A percentile compares a stretch with the other conserved stretches of the same genome.
Evolutionary conservation across 2,888 invertebrate species (phyloP).

Genomic region (Peribatodes rhomboidaria): DNA sequence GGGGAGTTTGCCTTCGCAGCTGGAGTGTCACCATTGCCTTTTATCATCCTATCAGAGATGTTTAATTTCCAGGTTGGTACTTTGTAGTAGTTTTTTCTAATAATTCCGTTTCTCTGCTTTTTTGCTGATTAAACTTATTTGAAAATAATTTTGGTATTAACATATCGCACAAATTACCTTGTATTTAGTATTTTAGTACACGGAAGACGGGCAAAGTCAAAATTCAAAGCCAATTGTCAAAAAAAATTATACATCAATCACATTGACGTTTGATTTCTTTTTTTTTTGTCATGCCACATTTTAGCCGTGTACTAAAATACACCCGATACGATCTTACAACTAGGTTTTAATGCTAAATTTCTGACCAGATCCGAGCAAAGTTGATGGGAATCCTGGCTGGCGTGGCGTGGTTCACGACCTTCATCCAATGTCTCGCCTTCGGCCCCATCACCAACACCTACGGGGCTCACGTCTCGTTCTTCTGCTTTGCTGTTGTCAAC

Average conservation of each 20-base stretch:
- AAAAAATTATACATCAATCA: too few relatives aligned
- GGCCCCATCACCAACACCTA: slow-evolving; percentile 51
- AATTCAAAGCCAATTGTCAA: too few relatives aligned
- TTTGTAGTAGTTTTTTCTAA: background rate
- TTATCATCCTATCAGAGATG: slow-evolving; percentile 51
- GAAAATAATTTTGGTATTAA: too few relatives aligned
- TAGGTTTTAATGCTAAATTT: background rate
- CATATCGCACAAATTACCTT: too few relatives aligned
- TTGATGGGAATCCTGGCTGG: slow-evolving; percentile 65
- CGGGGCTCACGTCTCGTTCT: slow-evolving; percentile 61
- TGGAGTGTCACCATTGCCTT: slow-evolving; percentile 48
- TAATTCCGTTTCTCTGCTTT: background rate
- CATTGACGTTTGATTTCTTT: too few relatives aligned
- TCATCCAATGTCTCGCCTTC: slow-evolving; percentile 53
- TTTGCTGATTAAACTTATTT: background rate
- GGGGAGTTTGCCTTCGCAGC: slow-evolving; percentile 45
- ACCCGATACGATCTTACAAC: too few relatives aligned
- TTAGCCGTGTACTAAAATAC: too few relatives aligned
- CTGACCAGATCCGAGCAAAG: slow-evolving; percentile 65
- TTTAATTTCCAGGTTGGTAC: slow-evolving; percentile 52
- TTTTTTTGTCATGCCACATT: too few relatives aligned
- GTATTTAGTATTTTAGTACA: too few relatives aligned
- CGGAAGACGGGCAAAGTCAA: too few relatives aligned
- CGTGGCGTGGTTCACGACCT: slow-evolving; percentile 68
- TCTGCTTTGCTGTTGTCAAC: slow-evolving; percentile 63